phyloP scores from a whole-genome alignment of 2,797 vertebrate species.

The Oryzias dopingdopingensis region DNA sequence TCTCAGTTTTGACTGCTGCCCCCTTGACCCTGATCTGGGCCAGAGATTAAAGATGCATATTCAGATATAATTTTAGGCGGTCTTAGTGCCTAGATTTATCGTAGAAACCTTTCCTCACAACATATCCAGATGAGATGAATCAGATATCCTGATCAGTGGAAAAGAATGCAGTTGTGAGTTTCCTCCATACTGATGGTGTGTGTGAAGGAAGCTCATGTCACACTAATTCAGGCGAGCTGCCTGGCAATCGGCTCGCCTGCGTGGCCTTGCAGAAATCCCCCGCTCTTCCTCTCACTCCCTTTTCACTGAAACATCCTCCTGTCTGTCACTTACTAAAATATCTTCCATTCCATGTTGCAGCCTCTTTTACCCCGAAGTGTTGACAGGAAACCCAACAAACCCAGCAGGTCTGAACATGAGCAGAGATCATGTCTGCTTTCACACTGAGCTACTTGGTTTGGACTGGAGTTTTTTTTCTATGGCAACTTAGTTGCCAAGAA shows the following conservation, averaged over 20 bases:
- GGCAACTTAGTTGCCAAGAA: too few species aligned
- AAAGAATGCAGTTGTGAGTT: slow-evolving; percentile 56
- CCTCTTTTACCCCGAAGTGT: slow-evolving; percentile 37
- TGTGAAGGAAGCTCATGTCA: slow-evolving; percentile 20
- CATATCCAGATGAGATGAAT: slow-evolving; percentile 20
- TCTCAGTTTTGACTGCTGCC: too few species aligned
- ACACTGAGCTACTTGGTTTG: too few species aligned
- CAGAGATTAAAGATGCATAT: too few species aligned
- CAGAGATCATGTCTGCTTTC: too few species aligned
- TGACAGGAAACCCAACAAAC: slow-evolving; percentile 16
- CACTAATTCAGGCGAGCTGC: slow-evolving; percentile 40
- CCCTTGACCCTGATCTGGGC: too few species aligned
- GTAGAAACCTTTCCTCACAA: not conserved
- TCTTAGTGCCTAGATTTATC: too few species aligned
- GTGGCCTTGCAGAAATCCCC: slow-evolving; percentile 43
- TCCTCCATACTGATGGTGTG: slow-evolving; percentile 33
- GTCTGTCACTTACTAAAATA: slow-evolving; percentile 49
- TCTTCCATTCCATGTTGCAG: slow-evolving; percentile 20
- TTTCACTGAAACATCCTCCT: slow-evolving; percentile 39
- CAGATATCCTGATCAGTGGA: slow-evolving; percentile 32
- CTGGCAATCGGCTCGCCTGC: slow-evolving; percentile 58
- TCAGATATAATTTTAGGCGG: too few species aligned
- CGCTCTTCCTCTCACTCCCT: slow-evolving; percentile 11
- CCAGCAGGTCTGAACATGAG: slow-evolving; percentile 11
- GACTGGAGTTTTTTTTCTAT: too few species aligned